A percentile compares a stretch with the other conserved stretches of the same genome.
Evolutionary conservation across 30 jellyfish, hydroid and myxozoan genomes (phyloP).

Genomic region (Aurelia aurita): DNA sequence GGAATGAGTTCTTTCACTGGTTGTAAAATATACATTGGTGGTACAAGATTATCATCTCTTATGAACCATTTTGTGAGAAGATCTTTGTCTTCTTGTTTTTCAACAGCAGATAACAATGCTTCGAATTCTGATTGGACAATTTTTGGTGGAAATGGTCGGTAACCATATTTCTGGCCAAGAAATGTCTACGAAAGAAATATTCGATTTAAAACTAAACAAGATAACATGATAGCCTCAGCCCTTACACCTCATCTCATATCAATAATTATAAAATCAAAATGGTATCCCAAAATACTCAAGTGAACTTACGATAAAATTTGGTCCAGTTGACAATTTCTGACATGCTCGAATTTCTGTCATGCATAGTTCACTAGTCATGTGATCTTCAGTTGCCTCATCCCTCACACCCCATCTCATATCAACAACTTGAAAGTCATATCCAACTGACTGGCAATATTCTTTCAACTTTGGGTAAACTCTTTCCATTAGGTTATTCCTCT

Average conservation of each 20-base stretch:
- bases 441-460: conserved; percentile 90
- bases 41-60: conserved; percentile 78
- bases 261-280: too few species aligned
- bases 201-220: too few species aligned
- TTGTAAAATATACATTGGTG: conserved; percentile 76
- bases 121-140: conserved; percentile 76
- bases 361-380: conserved; percentile 92
- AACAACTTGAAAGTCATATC: conserved; percentile 94
- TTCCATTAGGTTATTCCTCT: conserved; percentile 85
- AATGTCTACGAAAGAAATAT: conserved; percentile 48
- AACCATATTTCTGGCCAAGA: conserved; percentile 90
- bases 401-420: conserved; percentile 98
- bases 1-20: conserved; percentile 81
- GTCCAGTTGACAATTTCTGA: conserved; percentile 90
- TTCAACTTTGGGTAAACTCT: conserved; percentile 85
- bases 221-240: too few species aligned
- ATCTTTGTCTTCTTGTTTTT: conserved; percentile 41
- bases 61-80: conserved; percentile 76
- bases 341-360: conserved; percentile 87
- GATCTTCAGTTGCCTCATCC: conserved; percentile 97
- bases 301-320: conserved; percentile 88
- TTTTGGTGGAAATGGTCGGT: conserved; percentile 95
- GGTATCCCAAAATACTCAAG: too few species aligned
- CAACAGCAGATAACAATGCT: conserved; percentile 54
- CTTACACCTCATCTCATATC: too few species aligned